Evolutionary conservation across 2,888 invertebrate species (phyloP).

Genomic region (Pyrocoelia pectoralis): DNA sequence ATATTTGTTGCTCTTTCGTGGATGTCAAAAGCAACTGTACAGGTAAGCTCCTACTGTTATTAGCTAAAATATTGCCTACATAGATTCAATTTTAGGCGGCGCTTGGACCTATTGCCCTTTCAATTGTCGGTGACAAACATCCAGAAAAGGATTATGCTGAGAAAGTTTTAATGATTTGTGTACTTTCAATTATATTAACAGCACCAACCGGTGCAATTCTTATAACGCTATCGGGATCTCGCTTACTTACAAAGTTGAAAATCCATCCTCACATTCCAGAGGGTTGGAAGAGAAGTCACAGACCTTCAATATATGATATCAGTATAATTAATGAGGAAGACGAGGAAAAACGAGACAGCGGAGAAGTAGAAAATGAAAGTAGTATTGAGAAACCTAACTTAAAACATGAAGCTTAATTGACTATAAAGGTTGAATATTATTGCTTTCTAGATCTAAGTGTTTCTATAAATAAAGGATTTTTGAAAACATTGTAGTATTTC

Average conservation of each 20-base stretch:
- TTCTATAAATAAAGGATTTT: background rate
- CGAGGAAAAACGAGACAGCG: slow-evolving; percentile 64
- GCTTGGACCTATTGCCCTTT: slow-evolving; percentile 79
- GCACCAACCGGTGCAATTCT: slow-evolving; percentile 86
- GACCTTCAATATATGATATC: slow-evolving; percentile 86
- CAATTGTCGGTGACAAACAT: slow-evolving; percentile 64
- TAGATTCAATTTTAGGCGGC: slow-evolving; percentile 70
- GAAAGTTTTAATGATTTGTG: slow-evolving; percentile 77
- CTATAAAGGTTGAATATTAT: background rate
- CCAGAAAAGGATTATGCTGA: slow-evolving; percentile 69
- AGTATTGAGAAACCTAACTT: slow-evolving; percentile 9
- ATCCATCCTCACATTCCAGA: slow-evolving; percentile 73
- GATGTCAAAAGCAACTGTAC: slow-evolving; percentile 98
- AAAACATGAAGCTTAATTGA: slow-evolving; percentile 9
- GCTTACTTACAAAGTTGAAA: slow-evolving; percentile 79
- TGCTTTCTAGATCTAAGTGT: background rate
- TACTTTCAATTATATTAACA: slow-evolving; percentile 84
- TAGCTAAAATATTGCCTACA: slow-evolving; percentile 10
- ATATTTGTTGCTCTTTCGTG: slow-evolving; percentile 90
- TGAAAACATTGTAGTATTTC: background rate
- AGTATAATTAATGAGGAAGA: slow-evolving; percentile 79
- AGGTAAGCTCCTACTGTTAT: no score
- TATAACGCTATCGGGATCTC: slow-evolving; percentile 80
- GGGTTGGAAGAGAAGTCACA: slow-evolving; percentile 82
- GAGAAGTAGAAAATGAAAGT: slow-evolving; percentile 46